Conservation (phyloP, 2,113 vertebrate genomes). For the Holacanthus passer region DNA sequence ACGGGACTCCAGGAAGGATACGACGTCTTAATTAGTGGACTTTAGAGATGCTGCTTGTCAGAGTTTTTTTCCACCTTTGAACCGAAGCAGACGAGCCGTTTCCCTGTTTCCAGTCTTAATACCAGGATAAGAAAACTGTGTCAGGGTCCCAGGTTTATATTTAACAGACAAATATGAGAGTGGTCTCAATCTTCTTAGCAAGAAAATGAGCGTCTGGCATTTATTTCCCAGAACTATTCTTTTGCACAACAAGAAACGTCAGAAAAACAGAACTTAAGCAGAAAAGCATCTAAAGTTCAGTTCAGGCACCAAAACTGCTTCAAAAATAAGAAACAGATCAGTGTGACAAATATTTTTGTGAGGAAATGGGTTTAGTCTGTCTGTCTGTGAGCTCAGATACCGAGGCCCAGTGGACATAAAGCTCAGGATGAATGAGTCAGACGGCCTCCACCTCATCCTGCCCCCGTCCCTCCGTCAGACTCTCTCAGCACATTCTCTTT, state of each 20-base stretch:
- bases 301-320: background rate
- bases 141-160: too few relatives aligned
- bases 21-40: background rate
- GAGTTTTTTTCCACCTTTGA: background rate
- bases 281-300: background rate
- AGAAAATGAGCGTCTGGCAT: too few relatives aligned
- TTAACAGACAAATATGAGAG: too few relatives aligned
- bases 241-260: too few relatives aligned
- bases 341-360: background rate
- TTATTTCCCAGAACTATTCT: too few relatives aligned
- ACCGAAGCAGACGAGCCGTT: too few relatives aligned
- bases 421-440: conserved; percentile 41
- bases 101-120: too few relatives aligned
- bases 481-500: background rate
- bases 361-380: conserved; percentile 26
- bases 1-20: background rate
- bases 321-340: background rate
- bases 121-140: too few relatives aligned
- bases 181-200: too few relatives aligned
- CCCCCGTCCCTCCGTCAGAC: background rate
- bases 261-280: too few relatives aligned
- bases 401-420: background rate
- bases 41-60: background rate
- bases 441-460: background rate
- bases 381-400: conserved; percentile 27